Percentiles rank a stretch among this genome's conserved stretches.
phyloP scores from a whole-genome alignment of 2,797 vertebrate genomes.

The Alfaro cultratus region DNA sequence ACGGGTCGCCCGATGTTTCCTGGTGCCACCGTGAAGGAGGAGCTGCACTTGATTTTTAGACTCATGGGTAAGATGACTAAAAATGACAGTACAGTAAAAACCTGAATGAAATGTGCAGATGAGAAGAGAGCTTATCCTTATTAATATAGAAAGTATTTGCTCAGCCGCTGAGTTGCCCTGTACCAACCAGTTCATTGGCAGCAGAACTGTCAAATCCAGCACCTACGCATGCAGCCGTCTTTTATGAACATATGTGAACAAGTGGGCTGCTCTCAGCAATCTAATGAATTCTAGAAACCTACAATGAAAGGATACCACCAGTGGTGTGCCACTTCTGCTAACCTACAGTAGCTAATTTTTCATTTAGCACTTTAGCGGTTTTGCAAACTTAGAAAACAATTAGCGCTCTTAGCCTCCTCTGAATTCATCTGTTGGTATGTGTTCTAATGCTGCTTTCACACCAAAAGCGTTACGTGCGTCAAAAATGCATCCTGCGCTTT shows the following conservation, averaged over 20 bases:
- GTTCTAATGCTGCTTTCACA: too few species aligned
- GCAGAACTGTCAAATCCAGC: not conserved
- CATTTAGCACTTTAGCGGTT: too few species aligned
- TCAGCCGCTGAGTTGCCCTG: not conserved
- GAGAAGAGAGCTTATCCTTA: not conserved
- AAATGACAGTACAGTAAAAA: not conserved
- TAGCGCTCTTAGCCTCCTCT: too few species aligned
- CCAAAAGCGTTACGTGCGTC: too few species aligned
- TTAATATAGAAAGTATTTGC: not conserved
- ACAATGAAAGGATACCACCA: not conserved
- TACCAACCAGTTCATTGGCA: not conserved
- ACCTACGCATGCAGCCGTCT: not conserved
- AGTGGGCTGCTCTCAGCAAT: not conserved
- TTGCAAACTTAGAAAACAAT: too few species aligned
- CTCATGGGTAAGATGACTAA: conserved; percentile 84
- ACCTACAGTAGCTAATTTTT: too few species aligned
- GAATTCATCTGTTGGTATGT: too few species aligned
- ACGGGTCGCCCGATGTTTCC: conserved; percentile 96
- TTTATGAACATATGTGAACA: not conserved
- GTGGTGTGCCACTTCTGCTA: not conserved
- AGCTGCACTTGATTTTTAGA: conserved; percentile 93
- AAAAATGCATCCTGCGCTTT: too few species aligned
- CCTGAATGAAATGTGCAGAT: not conserved
- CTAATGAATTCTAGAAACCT: not conserved
- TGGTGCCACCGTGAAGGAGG: conserved; percentile 94